These are phyloP conservation scores for Rhimphoctona megacephalus DNA, from an alignment of 2,888 invertebrate species.

Conservation along the genomic window DNA sequence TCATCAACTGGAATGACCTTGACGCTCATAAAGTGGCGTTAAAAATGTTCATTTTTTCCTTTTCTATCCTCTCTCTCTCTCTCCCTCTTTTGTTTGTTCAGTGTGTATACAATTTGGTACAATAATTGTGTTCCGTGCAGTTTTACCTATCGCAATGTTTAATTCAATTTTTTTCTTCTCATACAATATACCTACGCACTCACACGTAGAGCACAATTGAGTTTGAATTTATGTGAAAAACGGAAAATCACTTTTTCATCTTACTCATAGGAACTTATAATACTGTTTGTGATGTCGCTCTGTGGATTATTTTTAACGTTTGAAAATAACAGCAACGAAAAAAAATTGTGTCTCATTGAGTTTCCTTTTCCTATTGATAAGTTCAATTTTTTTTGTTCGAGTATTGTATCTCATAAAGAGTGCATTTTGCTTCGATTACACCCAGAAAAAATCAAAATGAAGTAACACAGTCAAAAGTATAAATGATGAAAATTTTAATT, in stretches of 20 bases:
- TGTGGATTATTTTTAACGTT: conserved; percentile 41
- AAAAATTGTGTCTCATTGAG: conserved; percentile 14
- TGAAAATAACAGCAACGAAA: background rate
- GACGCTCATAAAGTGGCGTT: conserved; percentile 32
- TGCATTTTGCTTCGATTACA: background rate
- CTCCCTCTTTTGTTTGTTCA: background rate
- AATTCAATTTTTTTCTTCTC: conserved; percentile 16
- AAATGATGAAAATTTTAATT: background rate
- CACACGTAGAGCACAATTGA: conserved; percentile 17
- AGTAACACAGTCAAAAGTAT: background rate
- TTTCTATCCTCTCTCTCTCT: background rate
- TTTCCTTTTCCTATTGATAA: background rate
- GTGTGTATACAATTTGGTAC: conserved; percentile 37
- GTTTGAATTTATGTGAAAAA: conserved; percentile 40
- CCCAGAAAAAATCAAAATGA: background rate
- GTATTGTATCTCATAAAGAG: background rate
- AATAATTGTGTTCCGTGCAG: conserved; percentile 45
- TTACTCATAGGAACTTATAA: conserved; percentile 82
- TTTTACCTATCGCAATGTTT: conserved; percentile 26
- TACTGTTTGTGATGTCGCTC: conserved; percentile 80
- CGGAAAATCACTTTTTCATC: conserved; percentile 43
- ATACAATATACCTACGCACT: background rate
- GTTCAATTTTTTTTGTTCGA: background rate
- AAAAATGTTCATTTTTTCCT: conserved; percentile 36
- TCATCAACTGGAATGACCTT: conserved; percentile 60